These are phyloP conservation scores for Micropoecilia bifurca DNA, from an alignment of 2,797 vertebrate species.

Conservation along the genomic window DNA sequence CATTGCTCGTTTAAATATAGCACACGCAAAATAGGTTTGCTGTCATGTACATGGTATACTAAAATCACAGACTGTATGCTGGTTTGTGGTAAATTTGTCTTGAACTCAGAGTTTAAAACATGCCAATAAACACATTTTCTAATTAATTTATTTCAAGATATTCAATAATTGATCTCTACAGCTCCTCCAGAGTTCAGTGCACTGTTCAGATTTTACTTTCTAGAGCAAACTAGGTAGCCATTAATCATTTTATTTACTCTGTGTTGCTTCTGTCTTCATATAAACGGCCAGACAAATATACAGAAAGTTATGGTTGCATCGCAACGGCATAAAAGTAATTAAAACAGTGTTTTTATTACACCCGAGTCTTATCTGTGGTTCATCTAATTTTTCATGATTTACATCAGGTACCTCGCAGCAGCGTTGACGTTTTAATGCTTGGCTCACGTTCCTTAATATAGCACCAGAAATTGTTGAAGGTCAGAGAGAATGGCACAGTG, in stretches of 20 bases:
- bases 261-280: too few relatives aligned
- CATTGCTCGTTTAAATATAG: neutral
- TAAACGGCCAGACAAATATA: neutral
- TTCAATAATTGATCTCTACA: too few relatives aligned
- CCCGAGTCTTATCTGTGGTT: neutral
- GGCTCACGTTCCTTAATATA: constrained; percentile 2
- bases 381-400: neutral
- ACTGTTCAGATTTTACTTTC: neutral
- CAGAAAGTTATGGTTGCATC: neutral
- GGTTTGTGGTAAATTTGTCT: neutral
- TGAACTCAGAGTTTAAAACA: neutral
- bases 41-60: neutral
- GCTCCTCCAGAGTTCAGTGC: too few relatives aligned
- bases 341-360: neutral
- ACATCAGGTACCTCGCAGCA: neutral
- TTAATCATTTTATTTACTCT: neutral
- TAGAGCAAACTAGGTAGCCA: neutral
- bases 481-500: constrained; percentile 23
- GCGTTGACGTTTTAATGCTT: neutral
- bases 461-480: constrained; percentile 15
- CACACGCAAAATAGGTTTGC: neutral
- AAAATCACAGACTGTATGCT: neutral
- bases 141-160: too few relatives aligned
- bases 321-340: neutral
- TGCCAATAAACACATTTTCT: too few relatives aligned